Base-by-base conservation (phyloP, 2,113 vertebrate genomes). In the Falco punctatus region DNA sequence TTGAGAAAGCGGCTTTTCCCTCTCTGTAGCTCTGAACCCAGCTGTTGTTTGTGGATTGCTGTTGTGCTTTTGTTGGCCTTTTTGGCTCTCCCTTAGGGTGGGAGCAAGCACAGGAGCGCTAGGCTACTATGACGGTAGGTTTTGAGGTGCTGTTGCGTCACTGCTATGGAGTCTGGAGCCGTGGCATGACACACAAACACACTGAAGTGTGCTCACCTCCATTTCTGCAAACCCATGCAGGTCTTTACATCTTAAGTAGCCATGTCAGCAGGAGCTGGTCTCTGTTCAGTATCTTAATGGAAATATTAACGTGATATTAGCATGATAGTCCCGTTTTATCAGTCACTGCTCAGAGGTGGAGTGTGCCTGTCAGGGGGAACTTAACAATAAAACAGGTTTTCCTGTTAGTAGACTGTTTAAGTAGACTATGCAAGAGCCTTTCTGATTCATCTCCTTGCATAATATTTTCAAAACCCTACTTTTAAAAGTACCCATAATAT, bases 101-200 rank as follows among this genome's bases (percentile, higher is more conserved):
- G 48, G 23, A 78, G 26, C 28, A 57, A 78, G 49, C 33, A 48
- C 26, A 52, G 48, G 21, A 82, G 17, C 35, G 21, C 28, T 66
- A 35, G 12, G 5, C 20, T 10, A 5, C 52, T 49, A 2, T 32
- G 14, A 15, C 16, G 20, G 27, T 78, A 32, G 57, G 23, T 22
- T 86, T 46, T 77, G 48, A n/a, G 57, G 27, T 67, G 24, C 24
- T 62, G 20, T 48, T 65, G 30, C 8, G 9, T 77, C 64, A 30
- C 48, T 26, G 26, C 32, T 57, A 5, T 14, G 28, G 42, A 64
- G 18, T 32, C 58, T 73, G 59, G 48, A 72, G 48, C 65, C 0
- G 0, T 72, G 35, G 32, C 35, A 16, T 0, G 3, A 67, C 21
- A 67, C 32, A 22, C 15, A 81, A 71, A 49, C 20, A 51, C 0